Base-by-base conservation (phyloP, 2,113 vertebrate genomes). In the Hiodon alosoides region DNA sequence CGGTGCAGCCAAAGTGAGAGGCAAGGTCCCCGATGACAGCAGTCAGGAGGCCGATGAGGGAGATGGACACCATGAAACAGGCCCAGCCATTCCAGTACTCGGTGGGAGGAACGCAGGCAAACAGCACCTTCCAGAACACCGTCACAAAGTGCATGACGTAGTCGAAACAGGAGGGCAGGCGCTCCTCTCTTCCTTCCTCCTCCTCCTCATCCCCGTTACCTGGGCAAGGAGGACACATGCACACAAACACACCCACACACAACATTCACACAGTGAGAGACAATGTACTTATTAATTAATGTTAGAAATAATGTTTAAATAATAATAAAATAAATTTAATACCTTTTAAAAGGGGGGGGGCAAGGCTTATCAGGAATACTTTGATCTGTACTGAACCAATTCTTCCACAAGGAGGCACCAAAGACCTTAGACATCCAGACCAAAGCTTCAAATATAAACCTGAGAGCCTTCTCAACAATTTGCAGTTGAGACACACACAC, bases 41-140 rank as follows among this genome's bases (percentile, higher is more conserved):
- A 0, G 95, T 97, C 77, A 96, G 93, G 62, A 97, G 1, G 7
- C 95, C 95, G 0, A 97, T 95, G 82, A 85, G 90, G 14, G 87
- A 82, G 86, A 97, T 97, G 87, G 91, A 94, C 79, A 95, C 93
- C 0, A 89, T 75, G 13, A 97, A 97, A 81, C 95, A 96, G 80
- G 95, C 95, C 95, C 95, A 97, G 80, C 95, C 95, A 0, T 95
- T 95, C 93, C 95, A 95, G 86, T 93, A 94, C 87, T 95, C 94
- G 0, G 95, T 97, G 74, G 95, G 95, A 0, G 95, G 95, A 53
- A 97, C 95, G 3, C 91, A 97, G 79, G 95, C 95, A 0, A 97
- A 97, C 58, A 97, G 89, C 11, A 97, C 94, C 87, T 97, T 97
- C 95, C 95, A 97, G 93, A 97, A 97, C 57, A 97, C 93, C 0